Evolutionary conservation across 2,113 vertebrate genomes (phyloP), one percentile per base, ranked within the genome.

Genomic region (Tetraodon nigroviridis): DNA sequence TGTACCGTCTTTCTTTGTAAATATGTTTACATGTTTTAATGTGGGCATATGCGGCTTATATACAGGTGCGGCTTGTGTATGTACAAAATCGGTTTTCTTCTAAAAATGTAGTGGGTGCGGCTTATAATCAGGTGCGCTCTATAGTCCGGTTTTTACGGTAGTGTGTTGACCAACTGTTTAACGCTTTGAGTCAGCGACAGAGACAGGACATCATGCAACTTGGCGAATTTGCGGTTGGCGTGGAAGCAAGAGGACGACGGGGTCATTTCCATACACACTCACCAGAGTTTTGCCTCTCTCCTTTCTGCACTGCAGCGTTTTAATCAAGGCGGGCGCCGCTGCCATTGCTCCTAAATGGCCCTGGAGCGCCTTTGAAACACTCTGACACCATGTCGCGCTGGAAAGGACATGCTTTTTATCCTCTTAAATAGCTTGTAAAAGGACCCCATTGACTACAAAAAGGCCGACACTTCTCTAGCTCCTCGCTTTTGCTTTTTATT

Each of bases 211-310:
- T 71, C 46, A 17, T 55, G 51, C 12, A 5, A 54, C 15, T 21
- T 27, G 27, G 42, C 56, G 49, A 18, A 2, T 81, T 81, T 63
- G 61, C 76, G 69, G 65, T 55, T 71, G 67, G 71, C 24, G 44
- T 73, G 51, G 70, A 70, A 62, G 78, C 69, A 51, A 46, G 60
- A 53, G 61, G 61, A 61, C 60, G 62, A 61, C 60, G 49, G 58
- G 81, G 78, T 81, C 78, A 83, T 85, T 85, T 85, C 78, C 78
- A 84, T 84, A 81, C 82, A 80, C 81, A 83, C 83, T 84, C 81
- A 81, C 55, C 73, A 62, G 61, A 73, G 53, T 55, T 73, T 75
- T 62, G 71, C 74, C 71, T 73, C 67, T 61, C 61, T 80, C 67
- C 70, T 81, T 65, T 84, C 77, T 82, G 79, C 81, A 70, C 78